phyloP scores from a whole-genome alignment of 2,113 vertebrate species.

The Trichechus manatus region DNA sequence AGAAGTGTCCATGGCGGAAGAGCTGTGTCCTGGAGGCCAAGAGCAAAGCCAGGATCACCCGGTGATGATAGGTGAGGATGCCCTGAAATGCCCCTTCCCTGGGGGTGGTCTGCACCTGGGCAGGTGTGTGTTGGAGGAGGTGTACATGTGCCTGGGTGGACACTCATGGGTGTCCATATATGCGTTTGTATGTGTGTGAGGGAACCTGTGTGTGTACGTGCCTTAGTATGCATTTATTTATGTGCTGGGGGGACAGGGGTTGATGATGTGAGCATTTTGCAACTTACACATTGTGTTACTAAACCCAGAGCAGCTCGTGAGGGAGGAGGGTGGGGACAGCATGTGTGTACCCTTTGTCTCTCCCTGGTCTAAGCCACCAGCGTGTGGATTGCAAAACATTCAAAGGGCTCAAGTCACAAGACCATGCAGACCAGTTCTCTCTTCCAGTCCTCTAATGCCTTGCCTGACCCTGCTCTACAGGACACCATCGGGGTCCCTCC shows the following conservation, averaged over 20 bases:
- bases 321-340: background rate
- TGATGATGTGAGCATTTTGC: background rate
- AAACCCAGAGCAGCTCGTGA: background rate
- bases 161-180: background rate
- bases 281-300: background rate
- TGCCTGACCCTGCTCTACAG: background rate
- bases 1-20: background rate
- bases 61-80: slow-evolving; percentile 45
- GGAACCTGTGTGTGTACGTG: background rate
- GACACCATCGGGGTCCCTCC: background rate
- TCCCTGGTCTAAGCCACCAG: background rate
- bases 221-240: background rate
- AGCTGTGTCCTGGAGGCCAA: background rate
- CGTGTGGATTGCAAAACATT: background rate
- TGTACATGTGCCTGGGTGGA: background rate
- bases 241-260: background rate
- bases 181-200: background rate
- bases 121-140: background rate
- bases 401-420: background rate
- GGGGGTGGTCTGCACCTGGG: background rate
- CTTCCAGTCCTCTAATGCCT: background rate
- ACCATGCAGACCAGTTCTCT: background rate
- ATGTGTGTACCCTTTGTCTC: background rate
- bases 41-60: background rate
- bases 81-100: background rate